Percentiles rank a stretch among this genome's conserved stretches.
Evolutionary conservation across 2,113 vertebrate species (phyloP).

Genomic region (Eptesicus fuscus): DNA sequence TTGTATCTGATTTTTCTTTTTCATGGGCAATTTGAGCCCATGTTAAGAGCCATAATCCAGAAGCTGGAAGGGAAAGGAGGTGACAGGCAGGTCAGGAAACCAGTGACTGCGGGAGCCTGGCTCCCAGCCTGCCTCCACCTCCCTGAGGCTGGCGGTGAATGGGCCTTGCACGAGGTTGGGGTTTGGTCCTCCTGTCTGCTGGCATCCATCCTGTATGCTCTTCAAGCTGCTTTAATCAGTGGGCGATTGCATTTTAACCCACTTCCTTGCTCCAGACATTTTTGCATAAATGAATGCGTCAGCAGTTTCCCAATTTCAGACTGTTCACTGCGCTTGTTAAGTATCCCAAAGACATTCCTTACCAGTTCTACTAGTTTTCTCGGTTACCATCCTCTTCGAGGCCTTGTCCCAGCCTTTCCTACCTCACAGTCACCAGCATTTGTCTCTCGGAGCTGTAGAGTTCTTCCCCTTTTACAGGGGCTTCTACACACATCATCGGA

Average conservation of each 20-base stretch:
- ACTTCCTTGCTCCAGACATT: not conserved
- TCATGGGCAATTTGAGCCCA: not conserved
- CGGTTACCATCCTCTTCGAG: not conserved
- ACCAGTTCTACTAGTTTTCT: not conserved
- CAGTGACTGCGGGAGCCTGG: not conserved
- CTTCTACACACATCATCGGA: rapidly evolving
- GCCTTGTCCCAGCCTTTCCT: not conserved
- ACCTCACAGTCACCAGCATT: not conserved
- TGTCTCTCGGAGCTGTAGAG: not conserved
- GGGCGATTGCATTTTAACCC: not conserved
- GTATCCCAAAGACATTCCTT: not conserved
- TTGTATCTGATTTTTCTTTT: not conserved
- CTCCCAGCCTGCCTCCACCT: rapidly evolving
- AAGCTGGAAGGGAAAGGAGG: not conserved
- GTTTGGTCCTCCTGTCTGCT: not conserved
- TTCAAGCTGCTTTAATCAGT: not conserved
- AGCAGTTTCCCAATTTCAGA: not conserved
- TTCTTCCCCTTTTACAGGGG: not conserved
- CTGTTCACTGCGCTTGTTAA: not conserved
- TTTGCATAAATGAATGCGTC: not conserved
- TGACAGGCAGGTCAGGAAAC: not conserved
- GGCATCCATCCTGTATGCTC: not conserved
- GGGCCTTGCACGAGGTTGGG: not conserved
- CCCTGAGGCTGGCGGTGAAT: not conserved
- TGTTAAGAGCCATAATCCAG: not conserved